Evolutionary conservation across 2,113 vertebrate species (phyloP).

Genomic region (Salvator merianae): DNA sequence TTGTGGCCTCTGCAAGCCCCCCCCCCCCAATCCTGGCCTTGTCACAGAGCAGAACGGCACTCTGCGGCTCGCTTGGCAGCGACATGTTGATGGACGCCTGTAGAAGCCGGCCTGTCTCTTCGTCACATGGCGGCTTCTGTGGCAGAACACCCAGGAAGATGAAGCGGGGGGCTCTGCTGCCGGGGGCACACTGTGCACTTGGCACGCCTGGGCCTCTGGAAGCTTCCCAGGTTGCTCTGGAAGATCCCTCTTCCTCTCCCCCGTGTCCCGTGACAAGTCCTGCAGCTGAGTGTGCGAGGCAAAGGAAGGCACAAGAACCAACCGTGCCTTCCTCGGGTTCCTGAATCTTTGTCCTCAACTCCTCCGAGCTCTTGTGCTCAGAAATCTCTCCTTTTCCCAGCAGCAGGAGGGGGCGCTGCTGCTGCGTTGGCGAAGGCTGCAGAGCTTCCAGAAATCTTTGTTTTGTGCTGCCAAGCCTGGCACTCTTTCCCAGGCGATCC

Average conservation of each 20-base stretch:
- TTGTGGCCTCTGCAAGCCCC: not conserved
- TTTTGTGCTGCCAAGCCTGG: not conserved
- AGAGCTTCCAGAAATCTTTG: rapidly evolving
- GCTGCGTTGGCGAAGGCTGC: rapidly evolving
- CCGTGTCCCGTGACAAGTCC: too few relatives aligned
- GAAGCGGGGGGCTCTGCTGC: not conserved
- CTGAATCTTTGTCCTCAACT: too few relatives aligned
- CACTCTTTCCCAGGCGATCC: not conserved
- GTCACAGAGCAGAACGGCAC: not conserved
- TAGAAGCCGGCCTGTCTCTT: not conserved
- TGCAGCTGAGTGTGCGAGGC: too few relatives aligned
- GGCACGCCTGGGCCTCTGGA: too few relatives aligned
- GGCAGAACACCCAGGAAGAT: not conserved
- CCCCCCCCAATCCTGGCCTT: not conserved
- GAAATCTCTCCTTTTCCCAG: rapidly evolving
- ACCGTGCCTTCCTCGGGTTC: too few relatives aligned
- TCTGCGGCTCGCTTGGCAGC: not conserved
- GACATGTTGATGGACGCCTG: not conserved
- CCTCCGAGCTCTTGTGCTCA: not conserved
- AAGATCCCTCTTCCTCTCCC: too few relatives aligned
- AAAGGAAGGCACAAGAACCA: too few relatives aligned
- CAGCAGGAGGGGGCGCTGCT: slow-evolving; percentile 44
- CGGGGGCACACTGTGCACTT: too few relatives aligned
- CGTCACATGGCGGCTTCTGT: not conserved
- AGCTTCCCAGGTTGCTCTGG: too few relatives aligned